Percentiles rank a stretch among this genome's conserved stretches.
Conservation (phyloP, 2,888 invertebrate genomes). For the Crocallis elinguaria region DNA sequence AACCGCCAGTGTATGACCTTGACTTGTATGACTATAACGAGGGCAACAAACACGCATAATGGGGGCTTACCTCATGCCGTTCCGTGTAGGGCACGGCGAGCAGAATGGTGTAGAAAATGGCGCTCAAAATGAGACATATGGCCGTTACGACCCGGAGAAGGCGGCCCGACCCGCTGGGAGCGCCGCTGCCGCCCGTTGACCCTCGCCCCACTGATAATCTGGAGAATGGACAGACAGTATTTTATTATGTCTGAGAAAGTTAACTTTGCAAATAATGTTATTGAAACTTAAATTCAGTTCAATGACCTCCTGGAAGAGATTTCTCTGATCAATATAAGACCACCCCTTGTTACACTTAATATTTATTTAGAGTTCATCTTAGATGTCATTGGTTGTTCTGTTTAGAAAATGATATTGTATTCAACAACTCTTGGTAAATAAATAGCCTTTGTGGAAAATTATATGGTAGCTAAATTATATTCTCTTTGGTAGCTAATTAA, state of each 20-base stretch:
- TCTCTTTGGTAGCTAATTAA: too few relatives aligned
- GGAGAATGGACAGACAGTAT: conserved; percentile 14
- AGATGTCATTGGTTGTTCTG: too few relatives aligned
- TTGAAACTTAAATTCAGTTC: too few relatives aligned
- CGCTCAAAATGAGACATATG: conserved; percentile 87
- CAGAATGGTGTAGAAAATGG: conserved; percentile 88
- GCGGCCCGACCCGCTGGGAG: conserved; percentile 84
- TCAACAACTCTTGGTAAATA: too few relatives aligned
- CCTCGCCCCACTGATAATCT: conserved; percentile 80
- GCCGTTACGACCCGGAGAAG: conserved; percentile 89
- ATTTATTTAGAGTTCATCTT: too few relatives aligned
- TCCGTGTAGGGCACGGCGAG: conserved; percentile 88
- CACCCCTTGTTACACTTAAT: too few relatives aligned
- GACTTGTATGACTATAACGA: neutral
- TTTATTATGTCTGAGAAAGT: neutral
- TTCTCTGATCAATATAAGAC: too few relatives aligned
- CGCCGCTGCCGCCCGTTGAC: conserved; percentile 74
- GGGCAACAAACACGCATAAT: neutral
- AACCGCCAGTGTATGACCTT: neutral
- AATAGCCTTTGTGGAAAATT: too few relatives aligned
- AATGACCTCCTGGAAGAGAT: too few relatives aligned
- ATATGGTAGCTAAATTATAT: too few relatives aligned
- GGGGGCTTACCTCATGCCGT: conserved; percentile 75
- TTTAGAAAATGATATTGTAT: too few relatives aligned
- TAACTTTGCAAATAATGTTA: neutral